Conservation (phyloP, 2,113 vertebrate species). For the Coryphaenoides rupestris region DNA sequence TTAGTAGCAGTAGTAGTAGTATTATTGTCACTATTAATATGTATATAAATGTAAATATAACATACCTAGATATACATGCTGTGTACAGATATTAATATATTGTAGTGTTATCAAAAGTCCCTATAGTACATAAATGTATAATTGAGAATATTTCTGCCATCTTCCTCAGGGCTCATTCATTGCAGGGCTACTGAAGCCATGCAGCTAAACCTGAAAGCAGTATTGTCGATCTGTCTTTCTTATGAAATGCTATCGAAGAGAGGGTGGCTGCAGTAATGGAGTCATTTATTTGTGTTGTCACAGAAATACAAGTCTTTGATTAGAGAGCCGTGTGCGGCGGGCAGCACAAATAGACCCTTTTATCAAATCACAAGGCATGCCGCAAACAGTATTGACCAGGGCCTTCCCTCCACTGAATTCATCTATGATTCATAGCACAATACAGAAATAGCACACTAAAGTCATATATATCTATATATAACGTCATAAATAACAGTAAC, state of each 20-base stretch:
- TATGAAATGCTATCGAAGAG: constrained; percentile 56
- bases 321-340: constrained; percentile 59
- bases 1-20: no score
- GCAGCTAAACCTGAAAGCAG: no score
- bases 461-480: constrained; percentile 13
- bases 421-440: constrained; percentile 41
- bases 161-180: no score
- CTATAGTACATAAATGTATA: no score
- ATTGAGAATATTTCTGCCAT: no score
- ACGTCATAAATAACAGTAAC: neutral
- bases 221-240: constrained; percentile 52
- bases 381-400: constrained; percentile 60
- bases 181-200: no score
- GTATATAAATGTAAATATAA: no score
- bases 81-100: no score
- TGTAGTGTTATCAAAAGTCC: no score
- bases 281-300: constrained; percentile 75
- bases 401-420: constrained; percentile 31
- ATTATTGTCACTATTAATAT: no score
- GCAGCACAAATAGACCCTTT: constrained; percentile 66
- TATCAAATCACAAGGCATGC: constrained; percentile 72
- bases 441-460: constrained; percentile 17
- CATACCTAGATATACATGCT: no score
- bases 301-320: constrained; percentile 71
- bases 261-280: constrained; percentile 69